Evolutionary conservation across 2,797 vertebrate genomes (phyloP), one percentile per base, ranked within the genome.

Genomic region (Lemur catta): DNA sequence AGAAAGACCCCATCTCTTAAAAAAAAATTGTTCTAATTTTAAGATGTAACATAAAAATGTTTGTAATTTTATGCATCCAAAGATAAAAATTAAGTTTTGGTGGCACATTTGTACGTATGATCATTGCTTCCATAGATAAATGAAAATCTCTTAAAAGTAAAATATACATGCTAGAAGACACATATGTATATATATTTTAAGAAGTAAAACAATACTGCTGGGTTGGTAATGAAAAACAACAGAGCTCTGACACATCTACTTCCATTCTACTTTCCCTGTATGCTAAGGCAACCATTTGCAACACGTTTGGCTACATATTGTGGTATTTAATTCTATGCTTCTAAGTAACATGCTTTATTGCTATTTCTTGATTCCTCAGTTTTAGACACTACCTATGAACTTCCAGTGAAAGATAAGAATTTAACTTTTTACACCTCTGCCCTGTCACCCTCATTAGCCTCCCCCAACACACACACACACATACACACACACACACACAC

Each of bases 281-380:
- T 1, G 7, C 0, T 14, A 48, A 43, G 14, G n/a, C 35, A 91
- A 72, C 50, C 20, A 94, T 26, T 84, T 69, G 22, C 17, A 75
- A 52, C 3, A 87, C 20, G 52, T 95, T 84, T 12, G 92, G 35
- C 18, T 76, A 33, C 22, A 52, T 38, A 50, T 43, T 35, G 33
- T 63, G n/a, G n/a, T 79, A 48, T 55, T 92, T 91, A 92, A 87
- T 46, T 84, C 55, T 74, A 20, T 26, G 55, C 67, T 93, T 91
- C 18, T 63, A 79, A 35, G 28, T 20, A 89, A 55, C 41, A 57
- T 6, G 4, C 17, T 76, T 91, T 80, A 76, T 82, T 59, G 57
- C 13, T 59, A 57, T 88, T 75, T 85, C 24, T 65, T 85, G 46
- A 26, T 85, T 93, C 24, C 72, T 89, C 38, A n/a, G 48, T 46